phyloP scores from a whole-genome alignment of 2,888 invertebrate genomes.

The Hyposoter didymator region DNA sequence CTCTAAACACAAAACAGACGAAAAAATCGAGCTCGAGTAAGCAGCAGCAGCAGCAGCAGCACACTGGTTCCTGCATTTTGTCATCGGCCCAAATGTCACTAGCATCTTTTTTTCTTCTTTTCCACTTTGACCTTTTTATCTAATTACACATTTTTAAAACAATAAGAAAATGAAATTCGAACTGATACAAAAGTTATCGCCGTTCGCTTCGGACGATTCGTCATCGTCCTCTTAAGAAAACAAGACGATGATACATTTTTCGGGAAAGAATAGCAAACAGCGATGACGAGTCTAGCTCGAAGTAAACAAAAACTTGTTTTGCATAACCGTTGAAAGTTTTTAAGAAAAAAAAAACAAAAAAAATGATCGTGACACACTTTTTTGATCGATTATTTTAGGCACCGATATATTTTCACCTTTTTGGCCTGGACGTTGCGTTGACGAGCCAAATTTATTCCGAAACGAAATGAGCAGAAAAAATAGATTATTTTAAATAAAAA shows the following conservation, averaged over 20 bases:
- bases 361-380: neutral
- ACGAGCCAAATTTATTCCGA: no score
- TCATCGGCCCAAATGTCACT: neutral
- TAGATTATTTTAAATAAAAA: neutral
- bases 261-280: neutral
- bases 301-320: neutral
- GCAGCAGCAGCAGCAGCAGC: no score
- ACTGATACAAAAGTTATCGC: neutral
- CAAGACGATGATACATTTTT: neutral
- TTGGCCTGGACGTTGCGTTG: neutral
- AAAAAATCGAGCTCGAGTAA: neutral
- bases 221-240: neutral
- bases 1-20: neutral
- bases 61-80: neutral
- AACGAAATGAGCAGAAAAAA: neutral
- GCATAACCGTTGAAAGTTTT: neutral
- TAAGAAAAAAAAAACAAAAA: no score
- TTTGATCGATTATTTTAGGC: neutral
- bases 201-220: neutral
- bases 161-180: neutral
- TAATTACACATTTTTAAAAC: neutral
- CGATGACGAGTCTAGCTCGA: constrained; percentile 3
- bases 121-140: neutral
- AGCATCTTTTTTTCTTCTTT: neutral
- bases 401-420: neutral